Evolutionary conservation across 2,888 invertebrate genomes (phyloP).

Genomic region (Emmelina monodactyla): DNA sequence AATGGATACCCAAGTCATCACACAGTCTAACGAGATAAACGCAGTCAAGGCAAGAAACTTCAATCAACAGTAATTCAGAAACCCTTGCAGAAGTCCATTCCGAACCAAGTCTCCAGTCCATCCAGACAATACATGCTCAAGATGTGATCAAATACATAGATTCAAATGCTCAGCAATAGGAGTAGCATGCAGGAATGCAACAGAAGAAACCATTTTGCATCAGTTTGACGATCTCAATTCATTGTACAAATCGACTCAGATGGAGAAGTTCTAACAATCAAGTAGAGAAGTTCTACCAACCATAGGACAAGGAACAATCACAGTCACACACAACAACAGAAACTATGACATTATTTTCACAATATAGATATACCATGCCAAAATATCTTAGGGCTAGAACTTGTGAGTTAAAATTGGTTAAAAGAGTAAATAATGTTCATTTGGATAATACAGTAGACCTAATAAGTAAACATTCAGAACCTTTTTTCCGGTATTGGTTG

Average conservation of each 20-base stretch:
- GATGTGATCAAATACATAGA: too few relatives aligned
- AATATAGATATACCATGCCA: neutral
- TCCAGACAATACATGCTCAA: too few relatives aligned
- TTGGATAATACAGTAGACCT: neutral
- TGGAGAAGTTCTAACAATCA: neutral
- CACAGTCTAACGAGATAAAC: neutral
- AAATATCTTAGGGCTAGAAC: neutral
- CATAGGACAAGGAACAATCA: neutral
- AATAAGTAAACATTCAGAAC: neutral
- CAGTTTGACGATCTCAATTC: neutral
- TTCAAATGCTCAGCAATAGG: neutral
- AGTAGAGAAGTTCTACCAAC: slow-evolving; percentile 3
- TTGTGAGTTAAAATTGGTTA: slow-evolving; percentile 1
- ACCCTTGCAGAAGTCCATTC: too few relatives aligned
- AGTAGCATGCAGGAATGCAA: neutral
- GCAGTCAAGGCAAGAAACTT: neutral
- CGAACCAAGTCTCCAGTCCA: too few relatives aligned
- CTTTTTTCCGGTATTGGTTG: too few relatives aligned
- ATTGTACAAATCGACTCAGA: too few relatives aligned
- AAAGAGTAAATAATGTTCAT: neutral
- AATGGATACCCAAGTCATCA: slow-evolving; percentile 1
- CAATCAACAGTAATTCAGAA: too few relatives aligned
- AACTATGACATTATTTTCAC: slow-evolving; percentile 1
- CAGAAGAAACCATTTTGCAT: neutral
- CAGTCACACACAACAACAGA: neutral